These are phyloP conservation scores for Dreissena polymorpha DNA, from an alignment of 1,140 invertebrate species.

Conservation along the genomic window DNA sequence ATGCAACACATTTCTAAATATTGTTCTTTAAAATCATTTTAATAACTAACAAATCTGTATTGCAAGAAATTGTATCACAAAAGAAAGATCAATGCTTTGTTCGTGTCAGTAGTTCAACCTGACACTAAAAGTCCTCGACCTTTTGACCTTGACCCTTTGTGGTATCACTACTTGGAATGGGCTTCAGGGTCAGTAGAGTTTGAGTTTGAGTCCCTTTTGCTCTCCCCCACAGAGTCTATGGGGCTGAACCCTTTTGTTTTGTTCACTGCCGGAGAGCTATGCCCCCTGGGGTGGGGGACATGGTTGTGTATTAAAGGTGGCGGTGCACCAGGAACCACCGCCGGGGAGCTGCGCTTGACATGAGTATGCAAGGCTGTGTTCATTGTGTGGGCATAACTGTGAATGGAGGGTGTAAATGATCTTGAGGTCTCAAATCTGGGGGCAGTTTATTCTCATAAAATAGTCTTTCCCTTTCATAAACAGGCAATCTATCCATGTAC, in stretches of 20 bases:
- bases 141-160: background rate
- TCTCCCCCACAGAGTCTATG: constrained; percentile 59
- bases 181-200: constrained; percentile 67
- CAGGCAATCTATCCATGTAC: constrained; percentile 64
- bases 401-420: constrained; percentile 40
- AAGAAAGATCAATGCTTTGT: no score
- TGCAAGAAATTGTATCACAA: no score
- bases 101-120: no score
- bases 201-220: constrained; percentile 66
- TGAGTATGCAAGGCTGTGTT: constrained; percentile 66
- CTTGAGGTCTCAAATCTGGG: constrained; percentile 39
- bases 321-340: constrained; percentile 42
- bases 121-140: no score
- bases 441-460: constrained; percentile 44
- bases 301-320: constrained; percentile 60
- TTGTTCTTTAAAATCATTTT: no score
- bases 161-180: constrained; percentile 62
- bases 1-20: no score
- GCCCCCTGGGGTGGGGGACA: constrained; percentile 61
- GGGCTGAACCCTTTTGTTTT: constrained; percentile 70
- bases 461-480: constrained; percentile 60
- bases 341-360: constrained; percentile 46
- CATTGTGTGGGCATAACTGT: constrained; percentile 58
- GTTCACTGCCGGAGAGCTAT: constrained; percentile 68
- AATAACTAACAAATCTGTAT: no score